Base-by-base conservation (phyloP, 2,113 vertebrate genomes). In the Physeter macrocephalus region DNA sequence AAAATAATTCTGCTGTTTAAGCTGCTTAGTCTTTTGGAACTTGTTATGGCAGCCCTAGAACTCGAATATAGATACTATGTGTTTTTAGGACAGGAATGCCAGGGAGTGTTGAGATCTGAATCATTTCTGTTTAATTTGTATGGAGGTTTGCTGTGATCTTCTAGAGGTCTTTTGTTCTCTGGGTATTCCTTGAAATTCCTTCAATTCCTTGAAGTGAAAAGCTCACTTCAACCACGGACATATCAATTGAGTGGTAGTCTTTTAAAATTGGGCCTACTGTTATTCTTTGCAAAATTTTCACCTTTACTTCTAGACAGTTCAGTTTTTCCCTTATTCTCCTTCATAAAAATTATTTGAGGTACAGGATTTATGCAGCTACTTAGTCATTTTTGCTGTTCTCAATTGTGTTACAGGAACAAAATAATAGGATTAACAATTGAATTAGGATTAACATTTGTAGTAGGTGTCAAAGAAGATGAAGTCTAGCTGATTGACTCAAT, bases 361-460 rank as follows among this genome's bases (percentile, higher is more conserved):
- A 5, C 46, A 52, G 34, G 25, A 87, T 49, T 84, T 46, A 84
- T 41, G 74, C 46, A 91, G 43, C 41, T 71, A 66, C 57, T 78
- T 78, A 85, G 52, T 54, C 69, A 39, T 34, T 94, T 83, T 82
- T 84, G 8, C 59, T 82, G 1, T 77, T 88, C 41, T 80, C 49
- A 84, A 14, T 21, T 82, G 29, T 93, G 31, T 93, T 91, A 52
- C 31, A 83, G 85, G 66, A 92, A 7, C 34, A 93, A 94, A 88
- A 52, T 95, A 94, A 49, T 80, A 80, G 41, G 75, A 88, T 88
- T 96, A 74, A n/a, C 17, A 89, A 81, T 23, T 93, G n/a, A 96
- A 94, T 57, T 49, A 57, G 41, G 94, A 92, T 95, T 94, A 96
- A 57, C 69, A 80, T 90, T 46, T 90, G 39, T 75, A 83, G 39